phyloP scores from a whole-genome alignment of 2,113 vertebrate genomes.

The Entomyzon cyanotis region DNA sequence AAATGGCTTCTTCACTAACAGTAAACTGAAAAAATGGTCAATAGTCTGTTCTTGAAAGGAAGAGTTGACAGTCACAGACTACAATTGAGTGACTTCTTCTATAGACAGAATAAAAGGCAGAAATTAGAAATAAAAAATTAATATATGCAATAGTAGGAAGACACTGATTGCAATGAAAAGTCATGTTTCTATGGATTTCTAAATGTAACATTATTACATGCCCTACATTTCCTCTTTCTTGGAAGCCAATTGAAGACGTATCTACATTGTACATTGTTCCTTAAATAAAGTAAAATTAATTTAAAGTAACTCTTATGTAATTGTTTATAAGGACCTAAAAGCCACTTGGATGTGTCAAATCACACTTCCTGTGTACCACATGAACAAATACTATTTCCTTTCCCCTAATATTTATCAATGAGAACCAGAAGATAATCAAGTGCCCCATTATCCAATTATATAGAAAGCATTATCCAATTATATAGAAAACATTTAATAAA shows the following conservation, averaged over 20 bases:
- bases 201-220: background rate
- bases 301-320: background rate
- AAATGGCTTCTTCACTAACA: background rate
- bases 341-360: background rate
- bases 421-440: background rate
- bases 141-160: background rate
- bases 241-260: background rate
- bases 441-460: background rate
- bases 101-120: background rate
- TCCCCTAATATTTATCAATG: background rate
- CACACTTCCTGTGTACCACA: background rate
- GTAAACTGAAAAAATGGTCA: background rate
- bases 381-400: background rate
- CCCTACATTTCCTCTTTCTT: background rate
- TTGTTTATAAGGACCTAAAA: background rate
- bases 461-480: background rate
- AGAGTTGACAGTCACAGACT: background rate
- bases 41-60: background rate
- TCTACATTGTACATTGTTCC: background rate
- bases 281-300: background rate
- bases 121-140: background rate
- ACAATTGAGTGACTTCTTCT: background rate
- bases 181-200: background rate
- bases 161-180: background rate
- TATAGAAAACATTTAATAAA: background rate